Percentiles rank a stretch among this genome's conserved stretches.
Conservation (phyloP, 2,888 invertebrate species). For the Latheticus oryzae region DNA sequence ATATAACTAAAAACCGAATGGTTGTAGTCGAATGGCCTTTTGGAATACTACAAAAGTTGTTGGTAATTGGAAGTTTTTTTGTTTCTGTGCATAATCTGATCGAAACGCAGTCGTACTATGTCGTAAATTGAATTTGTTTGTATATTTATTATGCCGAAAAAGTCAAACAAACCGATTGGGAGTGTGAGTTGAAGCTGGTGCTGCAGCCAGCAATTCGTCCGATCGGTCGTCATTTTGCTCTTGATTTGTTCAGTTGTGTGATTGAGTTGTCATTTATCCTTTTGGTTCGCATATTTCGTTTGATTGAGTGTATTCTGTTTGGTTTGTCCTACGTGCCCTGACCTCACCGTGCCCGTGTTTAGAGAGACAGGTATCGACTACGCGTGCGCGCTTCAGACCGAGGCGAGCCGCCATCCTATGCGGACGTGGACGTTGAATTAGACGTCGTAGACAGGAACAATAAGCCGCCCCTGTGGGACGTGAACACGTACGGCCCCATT, state of each 20-base stretch:
- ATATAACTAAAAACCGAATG: constrained; percentile 3
- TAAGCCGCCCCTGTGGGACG: constrained; percentile 98
- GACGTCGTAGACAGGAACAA: constrained; percentile 98
- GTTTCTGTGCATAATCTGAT: constrained; percentile 43
- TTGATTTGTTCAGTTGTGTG: constrained; percentile 60
- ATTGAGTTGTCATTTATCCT: constrained; percentile 60
- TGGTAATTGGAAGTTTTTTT: too few species aligned
- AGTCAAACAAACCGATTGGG: constrained; percentile 44
- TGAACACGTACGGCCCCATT: constrained; percentile 95
- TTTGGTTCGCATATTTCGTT: constrained; percentile 57
- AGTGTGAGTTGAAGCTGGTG: constrained; percentile 26
- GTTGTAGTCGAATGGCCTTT: not conserved
- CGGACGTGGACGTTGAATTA: constrained; percentile 97
- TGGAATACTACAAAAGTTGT: too few species aligned
- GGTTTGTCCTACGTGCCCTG: constrained; percentile 73
- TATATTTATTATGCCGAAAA: constrained; percentile 21
- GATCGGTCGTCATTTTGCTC: constrained; percentile 39
- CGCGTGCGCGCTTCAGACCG: constrained; percentile 97
- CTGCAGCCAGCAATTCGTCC: not conserved
- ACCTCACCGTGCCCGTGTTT: constrained; percentile 78
- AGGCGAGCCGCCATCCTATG: constrained; percentile 91
- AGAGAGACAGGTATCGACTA: constrained; percentile 97
- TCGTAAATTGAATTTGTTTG: not conserved
- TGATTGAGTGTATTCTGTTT: constrained; percentile 63
- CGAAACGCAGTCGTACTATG: constrained; percentile 45